These are phyloP conservation scores for Uloborus plumipes DNA, from an alignment of 2,888 invertebrate species.

Conservation along the genomic window DNA sequence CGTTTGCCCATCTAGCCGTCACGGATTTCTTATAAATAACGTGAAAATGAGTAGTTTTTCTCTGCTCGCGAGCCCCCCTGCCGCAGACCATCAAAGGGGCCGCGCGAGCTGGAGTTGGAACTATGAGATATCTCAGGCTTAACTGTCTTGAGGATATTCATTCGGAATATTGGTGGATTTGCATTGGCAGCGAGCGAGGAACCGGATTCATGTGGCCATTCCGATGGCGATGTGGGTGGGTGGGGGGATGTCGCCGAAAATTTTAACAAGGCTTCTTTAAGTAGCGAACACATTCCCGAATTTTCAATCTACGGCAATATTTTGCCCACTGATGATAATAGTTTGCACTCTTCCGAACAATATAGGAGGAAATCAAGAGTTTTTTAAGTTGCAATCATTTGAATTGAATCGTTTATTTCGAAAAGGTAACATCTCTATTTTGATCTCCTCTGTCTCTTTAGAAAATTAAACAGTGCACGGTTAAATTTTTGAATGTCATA, in stretches of 20 bases:
- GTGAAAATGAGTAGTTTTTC: slow-evolving; percentile 35
- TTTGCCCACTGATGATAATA: too few species aligned
- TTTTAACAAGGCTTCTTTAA: too few species aligned
- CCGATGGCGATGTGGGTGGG: background rate
- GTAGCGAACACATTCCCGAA: too few species aligned
- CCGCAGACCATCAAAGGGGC: slow-evolving; percentile 33
- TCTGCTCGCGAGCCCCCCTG: slow-evolving; percentile 9
- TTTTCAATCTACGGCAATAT: too few species aligned
- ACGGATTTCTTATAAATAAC: slow-evolving; percentile 64
- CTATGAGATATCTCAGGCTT: slow-evolving; percentile 55
- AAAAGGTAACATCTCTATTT: too few species aligned
- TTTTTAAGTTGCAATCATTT: too few species aligned
- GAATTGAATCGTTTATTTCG: too few species aligned
- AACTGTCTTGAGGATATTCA: slow-evolving; percentile 11
- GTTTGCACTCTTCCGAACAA: too few species aligned
- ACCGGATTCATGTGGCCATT: slow-evolving; percentile 47
- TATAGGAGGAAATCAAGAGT: too few species aligned
- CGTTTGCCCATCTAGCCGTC: slow-evolving; percentile 39
- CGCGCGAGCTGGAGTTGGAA: slow-evolving; percentile 20
- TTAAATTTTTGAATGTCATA: too few species aligned
- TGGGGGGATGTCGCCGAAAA: background rate
- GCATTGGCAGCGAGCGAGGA: background rate
- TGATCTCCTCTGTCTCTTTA: too few species aligned
- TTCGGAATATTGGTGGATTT: background rate
- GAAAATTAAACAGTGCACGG: too few species aligned